Conservation (phyloP, 1,140 invertebrate species). For the Alviniconcha marisindica region DNA sequence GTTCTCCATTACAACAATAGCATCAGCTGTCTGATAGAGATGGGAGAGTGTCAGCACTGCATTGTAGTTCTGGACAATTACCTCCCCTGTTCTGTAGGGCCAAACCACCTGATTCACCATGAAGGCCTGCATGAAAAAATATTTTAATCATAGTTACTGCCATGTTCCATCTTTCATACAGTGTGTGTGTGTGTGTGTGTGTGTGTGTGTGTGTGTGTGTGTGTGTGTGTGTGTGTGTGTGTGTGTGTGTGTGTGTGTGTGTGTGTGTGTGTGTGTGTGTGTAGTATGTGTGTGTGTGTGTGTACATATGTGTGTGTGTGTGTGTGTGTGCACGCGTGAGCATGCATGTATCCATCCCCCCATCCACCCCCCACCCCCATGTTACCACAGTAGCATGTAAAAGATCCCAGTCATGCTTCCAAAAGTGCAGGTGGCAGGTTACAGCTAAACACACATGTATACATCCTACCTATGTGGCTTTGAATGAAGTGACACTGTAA, state of each 20-base stretch:
- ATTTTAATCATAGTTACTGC: not conserved
- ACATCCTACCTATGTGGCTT: no score
- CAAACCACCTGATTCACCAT: constrained; percentile 78
- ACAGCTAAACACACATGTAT: no score
- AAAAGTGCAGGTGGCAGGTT: no score
- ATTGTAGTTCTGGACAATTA: constrained; percentile 78
- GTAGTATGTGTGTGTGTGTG: no score
- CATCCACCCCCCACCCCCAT: no score
- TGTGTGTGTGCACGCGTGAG: no score
- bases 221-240: not conserved
- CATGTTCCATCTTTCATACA: not conserved
- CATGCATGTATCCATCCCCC: no score
- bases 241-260: constrained; percentile 1
- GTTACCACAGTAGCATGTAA: no score
- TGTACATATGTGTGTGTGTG: no score
- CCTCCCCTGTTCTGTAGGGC: constrained; percentile 76
- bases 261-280: constrained; percentile 4
- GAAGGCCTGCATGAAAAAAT: constrained; percentile 47
- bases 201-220: not conserved
- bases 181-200: not conserved
- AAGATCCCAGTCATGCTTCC: no score
- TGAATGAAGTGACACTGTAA: no score
- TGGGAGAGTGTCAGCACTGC: constrained; percentile 75
- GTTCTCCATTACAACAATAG: constrained; percentile 75
- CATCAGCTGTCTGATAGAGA: constrained; percentile 74